These are phyloP conservation scores for Oncorhynchus masou DNA, from an alignment of 2,113 vertebrate genomes.

Conservation along the genomic window DNA sequence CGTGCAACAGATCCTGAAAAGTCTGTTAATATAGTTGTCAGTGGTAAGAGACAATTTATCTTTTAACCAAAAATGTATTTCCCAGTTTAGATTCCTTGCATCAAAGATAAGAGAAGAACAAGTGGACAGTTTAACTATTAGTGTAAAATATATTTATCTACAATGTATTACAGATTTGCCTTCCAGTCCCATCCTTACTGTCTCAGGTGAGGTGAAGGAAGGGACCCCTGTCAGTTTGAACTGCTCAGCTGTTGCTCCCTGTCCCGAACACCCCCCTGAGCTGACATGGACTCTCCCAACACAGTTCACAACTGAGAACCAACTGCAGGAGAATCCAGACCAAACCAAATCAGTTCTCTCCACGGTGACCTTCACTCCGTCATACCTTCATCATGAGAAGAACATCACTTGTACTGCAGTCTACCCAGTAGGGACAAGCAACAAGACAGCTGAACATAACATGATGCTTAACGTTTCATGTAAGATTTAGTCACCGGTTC, in stretches of 20 bases:
- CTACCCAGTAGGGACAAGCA: slow-evolving; percentile 24
- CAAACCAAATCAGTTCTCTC: slow-evolving; percentile 15
- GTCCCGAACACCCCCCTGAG: slow-evolving; percentile 33
- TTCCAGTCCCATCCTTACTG: slow-evolving; percentile 21
- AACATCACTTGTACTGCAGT: slow-evolving; percentile 33
- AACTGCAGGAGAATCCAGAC: not conserved
- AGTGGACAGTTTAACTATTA: not conserved
- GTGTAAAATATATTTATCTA: not conserved
- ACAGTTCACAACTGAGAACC: not conserved
- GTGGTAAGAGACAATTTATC: slow-evolving; percentile 24
- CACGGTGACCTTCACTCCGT: slow-evolving; percentile 18
- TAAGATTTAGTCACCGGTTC: slow-evolving; percentile 20
- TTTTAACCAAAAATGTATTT: not conserved
- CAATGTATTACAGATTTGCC: slow-evolving; percentile 30
- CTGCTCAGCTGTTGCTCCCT: slow-evolving; percentile 47
- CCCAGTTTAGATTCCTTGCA: not conserved
- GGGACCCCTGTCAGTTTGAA: slow-evolving; percentile 19
- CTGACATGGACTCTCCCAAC: slow-evolving; percentile 40
- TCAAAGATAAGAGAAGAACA: not conserved
- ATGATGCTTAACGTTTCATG: slow-evolving; percentile 35
- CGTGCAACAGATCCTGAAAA: accelerated
- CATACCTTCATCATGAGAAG: slow-evolving; percentile 23
- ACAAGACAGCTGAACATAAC: not conserved
- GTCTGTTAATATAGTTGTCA: slow-evolving; percentile 29
- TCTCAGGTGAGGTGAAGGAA: slow-evolving; percentile 28